Conservation (phyloP, 2,797 vertebrate species). For the Enteromius paludinosus region DNA sequence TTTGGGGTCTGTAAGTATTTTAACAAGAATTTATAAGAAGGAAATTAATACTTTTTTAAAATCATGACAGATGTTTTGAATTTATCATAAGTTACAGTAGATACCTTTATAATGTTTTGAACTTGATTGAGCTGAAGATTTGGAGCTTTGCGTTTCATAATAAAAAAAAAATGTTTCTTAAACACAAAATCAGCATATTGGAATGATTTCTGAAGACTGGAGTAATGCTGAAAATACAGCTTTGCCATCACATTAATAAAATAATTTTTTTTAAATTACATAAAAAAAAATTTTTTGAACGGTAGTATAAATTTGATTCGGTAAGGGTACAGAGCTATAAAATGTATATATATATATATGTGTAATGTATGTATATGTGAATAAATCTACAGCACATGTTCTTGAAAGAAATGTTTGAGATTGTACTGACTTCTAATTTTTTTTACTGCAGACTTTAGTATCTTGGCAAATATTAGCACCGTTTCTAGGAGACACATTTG, state of each 20-base stretch:
- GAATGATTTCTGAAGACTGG: constrained; percentile 1
- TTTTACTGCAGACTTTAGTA: not conserved
- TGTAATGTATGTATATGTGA: not conserved
- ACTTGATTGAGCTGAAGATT: not conserved
- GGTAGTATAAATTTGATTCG: not conserved
- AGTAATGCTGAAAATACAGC: not conserved
- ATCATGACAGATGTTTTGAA: not conserved
- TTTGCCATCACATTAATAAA: not conserved
- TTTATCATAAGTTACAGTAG: not conserved
- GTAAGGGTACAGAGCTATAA: not conserved
- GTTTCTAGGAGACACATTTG: not conserved
- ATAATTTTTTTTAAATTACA: not conserved
- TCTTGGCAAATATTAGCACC: not conserved
- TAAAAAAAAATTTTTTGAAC: too few relatives aligned
- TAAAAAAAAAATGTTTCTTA: not conserved
- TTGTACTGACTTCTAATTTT: not conserved
- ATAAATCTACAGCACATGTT: not conserved
- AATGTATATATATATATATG: not conserved
- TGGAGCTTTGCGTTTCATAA: not conserved
- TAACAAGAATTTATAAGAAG: not conserved
- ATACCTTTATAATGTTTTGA: not conserved
- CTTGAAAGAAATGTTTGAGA: not conserved
- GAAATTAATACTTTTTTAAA: not conserved
- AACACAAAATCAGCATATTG: not conserved
- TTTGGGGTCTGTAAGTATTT: not conserved